Evolutionary conservation across 2,888 invertebrate genomes (phyloP).

Genomic region (Drosophila phalerata): DNA sequence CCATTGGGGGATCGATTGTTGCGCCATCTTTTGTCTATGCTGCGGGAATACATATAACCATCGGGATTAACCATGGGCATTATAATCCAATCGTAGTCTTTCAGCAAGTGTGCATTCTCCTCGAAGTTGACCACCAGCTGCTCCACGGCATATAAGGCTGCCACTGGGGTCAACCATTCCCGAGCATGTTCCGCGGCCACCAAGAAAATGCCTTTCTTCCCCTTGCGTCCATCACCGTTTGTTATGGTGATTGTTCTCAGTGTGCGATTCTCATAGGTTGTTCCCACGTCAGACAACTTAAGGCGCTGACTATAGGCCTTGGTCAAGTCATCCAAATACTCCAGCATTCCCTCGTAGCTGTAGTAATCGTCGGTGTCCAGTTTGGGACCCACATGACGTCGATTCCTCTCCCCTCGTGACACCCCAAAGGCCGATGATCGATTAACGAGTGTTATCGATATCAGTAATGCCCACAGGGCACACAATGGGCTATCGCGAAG

Average conservation of each 20-base stretch:
- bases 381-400: neutral
- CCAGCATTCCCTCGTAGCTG: conserved; percentile 83
- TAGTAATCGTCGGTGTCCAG: conserved; percentile 31
- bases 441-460: conserved; percentile 18
- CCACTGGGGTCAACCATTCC: conserved; percentile 89
- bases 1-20: conserved; percentile 45
- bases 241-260: conserved; percentile 88
- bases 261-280: conserved; percentile 87
- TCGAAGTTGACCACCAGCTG: conserved; percentile 86
- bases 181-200: conserved; percentile 88
- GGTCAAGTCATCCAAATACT: conserved; percentile 86
- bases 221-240: conserved; percentile 84
- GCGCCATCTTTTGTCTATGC: conserved; percentile 58
- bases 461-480: neutral
- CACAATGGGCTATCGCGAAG: neutral
- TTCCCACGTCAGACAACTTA: conserved; percentile 87
- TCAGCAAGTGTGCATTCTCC: conserved; percentile 85
- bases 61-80: conserved; percentile 90
- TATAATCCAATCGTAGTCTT: conserved; percentile 88
- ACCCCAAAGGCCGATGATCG: neutral
- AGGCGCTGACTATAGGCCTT: conserved; percentile 86
- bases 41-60: conserved; percentile 89
- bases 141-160: conserved; percentile 87
- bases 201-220: conserved; percentile 86
- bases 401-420: neutral